These are phyloP conservation scores for Labeo rohita DNA, from an alignment of 2,113 vertebrate genomes.

Conservation along the genomic window DNA sequence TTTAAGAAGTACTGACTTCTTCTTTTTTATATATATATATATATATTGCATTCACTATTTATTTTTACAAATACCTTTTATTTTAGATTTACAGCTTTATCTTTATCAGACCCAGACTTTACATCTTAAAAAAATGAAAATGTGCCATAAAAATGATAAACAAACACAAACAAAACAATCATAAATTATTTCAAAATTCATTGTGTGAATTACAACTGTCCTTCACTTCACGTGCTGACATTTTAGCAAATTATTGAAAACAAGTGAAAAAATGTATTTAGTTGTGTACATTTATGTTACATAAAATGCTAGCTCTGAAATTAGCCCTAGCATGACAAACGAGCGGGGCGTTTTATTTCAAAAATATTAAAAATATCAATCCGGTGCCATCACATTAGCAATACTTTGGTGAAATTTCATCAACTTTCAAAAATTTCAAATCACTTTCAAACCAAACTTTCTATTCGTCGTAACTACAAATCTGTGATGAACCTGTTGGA, in stretches of 20 bases:
- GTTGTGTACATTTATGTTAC: neutral
- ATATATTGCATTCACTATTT: neutral
- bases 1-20: neutral
- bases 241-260: neutral
- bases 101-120: neutral
- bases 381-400: neutral
- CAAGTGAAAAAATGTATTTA: neutral
- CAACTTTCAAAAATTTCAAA: no score
- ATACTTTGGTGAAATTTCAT: no score
- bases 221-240: neutral
- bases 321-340: neutral
- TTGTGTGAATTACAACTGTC: neutral
- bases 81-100: neutral
- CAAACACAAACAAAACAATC: neutral
- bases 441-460: no score
- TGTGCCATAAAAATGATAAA: neutral
- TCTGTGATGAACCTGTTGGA: neutral
- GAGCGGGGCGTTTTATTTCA: neutral
- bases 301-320: neutral
- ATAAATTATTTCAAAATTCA: neutral
- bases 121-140: neutral
- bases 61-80: neutral
- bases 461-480: no score
- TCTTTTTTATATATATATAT: neutral
- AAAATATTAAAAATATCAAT: neutral